Evolutionary conservation across 2,888 invertebrate genomes (phyloP), one percentile per base, ranked within the genome.

Genomic region (Scaptomyza caliginosa): DNA sequence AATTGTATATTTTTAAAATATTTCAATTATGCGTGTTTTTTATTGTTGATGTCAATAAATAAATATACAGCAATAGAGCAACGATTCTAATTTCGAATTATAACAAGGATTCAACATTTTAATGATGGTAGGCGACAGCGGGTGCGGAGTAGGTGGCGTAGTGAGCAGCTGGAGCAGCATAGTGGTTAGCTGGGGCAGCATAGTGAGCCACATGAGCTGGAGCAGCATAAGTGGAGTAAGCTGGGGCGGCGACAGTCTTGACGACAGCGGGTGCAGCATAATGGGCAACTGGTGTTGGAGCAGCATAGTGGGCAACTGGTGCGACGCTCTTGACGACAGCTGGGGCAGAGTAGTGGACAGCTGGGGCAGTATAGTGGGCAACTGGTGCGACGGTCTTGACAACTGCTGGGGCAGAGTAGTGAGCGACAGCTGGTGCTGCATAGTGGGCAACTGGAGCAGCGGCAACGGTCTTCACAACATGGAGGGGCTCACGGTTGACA

Each of bases 401-500:
- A 26, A 72, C 65, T 26, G 77, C 60, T 16, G 42, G 42, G 6
- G 42, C 67, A 0, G 75, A 71, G n/a, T 73, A 30, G 30, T 32
- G 30, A 5, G 30, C 30, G 0, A 32, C 30, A 70, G 60, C 65
- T 10, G 86, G 74, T 5, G 76, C 66, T 3, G 74, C 74, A 17
- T 73, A 67, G 57, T 68, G 58, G 30, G 71, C 42, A 56, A 81
- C 77, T 13, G 89, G 77, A 19, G 88, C 67, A n/a, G 71, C 67
- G 11, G 76, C 75, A 19, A 77, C 28, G 40, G 83, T 77, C 66
- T 83, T 76, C 6, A 78, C 78, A 28, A 74, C 64, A 26, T 86
- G 80, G 11, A 89, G 76, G 48, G 88, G 88, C 46, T 81, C 80
- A 39, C 89, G 89, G 71, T 88, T 77, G 32, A 90, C 90, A 21